Conservation (phyloP, 1,140 invertebrate species). For the Liolophura sinensis region DNA sequence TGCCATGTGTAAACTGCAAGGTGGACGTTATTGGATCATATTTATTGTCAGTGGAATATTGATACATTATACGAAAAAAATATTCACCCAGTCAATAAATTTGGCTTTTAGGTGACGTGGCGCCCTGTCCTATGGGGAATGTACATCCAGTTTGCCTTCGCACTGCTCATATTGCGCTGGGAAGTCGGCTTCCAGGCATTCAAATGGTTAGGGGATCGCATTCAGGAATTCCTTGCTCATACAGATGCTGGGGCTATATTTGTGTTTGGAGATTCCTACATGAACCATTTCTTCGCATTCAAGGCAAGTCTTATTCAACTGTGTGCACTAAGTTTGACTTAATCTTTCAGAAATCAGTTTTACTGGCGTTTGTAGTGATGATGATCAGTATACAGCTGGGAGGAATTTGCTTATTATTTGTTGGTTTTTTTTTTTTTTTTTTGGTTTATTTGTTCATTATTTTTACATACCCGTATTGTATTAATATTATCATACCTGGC, state of each 20-base stretch:
- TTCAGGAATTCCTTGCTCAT: slow-evolving; percentile 78
- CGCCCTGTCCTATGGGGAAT: slow-evolving; percentile 69
- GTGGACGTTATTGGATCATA: too few relatives aligned
- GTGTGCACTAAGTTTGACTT: slow-evolving; percentile 22
- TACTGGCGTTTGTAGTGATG: neutral
- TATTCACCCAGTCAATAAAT: neutral
- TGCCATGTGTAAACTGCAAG: too few relatives aligned
- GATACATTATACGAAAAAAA: neutral
- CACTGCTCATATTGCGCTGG: slow-evolving; percentile 85
- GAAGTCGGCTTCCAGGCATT: slow-evolving; percentile 75
- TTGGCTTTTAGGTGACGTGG: slow-evolving; percentile 50
- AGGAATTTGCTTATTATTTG: slow-evolving; percentile 8
- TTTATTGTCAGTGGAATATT: too few relatives aligned
- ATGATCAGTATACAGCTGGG: slow-evolving; percentile 11
- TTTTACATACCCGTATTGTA: neutral
- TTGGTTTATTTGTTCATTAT: neutral
- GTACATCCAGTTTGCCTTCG: slow-evolving; percentile 83
- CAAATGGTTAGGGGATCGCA: slow-evolving; percentile 74
- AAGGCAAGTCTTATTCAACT: slow-evolving; percentile 32
- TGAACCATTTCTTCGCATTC: slow-evolving; percentile 45
- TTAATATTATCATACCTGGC: too few relatives aligned
- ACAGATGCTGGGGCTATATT: slow-evolving; percentile 79
- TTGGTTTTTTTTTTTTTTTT: neutral
- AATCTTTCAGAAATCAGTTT: slow-evolving; percentile 12
- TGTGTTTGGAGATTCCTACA: slow-evolving; percentile 74